These are phyloP conservation scores for Tympanoctomys barrerae DNA, from an alignment of 2,797 vertebrate genomes.

Conservation along the genomic window DNA sequence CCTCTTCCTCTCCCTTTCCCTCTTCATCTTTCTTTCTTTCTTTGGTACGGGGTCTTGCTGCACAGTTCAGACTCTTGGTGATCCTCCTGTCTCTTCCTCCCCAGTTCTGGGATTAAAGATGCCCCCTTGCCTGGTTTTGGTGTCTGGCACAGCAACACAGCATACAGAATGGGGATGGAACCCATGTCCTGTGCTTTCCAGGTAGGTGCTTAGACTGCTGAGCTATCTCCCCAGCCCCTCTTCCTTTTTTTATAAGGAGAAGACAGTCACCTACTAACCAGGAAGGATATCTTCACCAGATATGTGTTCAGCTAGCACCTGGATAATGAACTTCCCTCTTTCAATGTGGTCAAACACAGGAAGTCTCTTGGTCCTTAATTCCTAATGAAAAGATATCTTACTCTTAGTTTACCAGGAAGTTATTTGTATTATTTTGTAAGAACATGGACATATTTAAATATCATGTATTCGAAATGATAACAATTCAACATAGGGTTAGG, in stretches of 20 bases:
- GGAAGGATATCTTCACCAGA: neutral
- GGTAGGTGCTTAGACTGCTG: no score
- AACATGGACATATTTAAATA: conserved; percentile 25
- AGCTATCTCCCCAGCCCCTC: neutral
- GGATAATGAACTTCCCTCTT: neutral
- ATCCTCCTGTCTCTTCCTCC: no score
- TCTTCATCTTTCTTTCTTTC: no score
- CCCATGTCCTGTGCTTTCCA: no score
- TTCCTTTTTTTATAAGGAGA: neutral
- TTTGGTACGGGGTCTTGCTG: no score
- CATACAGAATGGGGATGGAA: no score
- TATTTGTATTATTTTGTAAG: neutral
- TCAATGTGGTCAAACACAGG: neutral
- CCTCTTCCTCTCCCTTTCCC: no score
- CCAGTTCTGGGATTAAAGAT: no score
- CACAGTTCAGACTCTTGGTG: no score
- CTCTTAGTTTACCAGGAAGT: neutral
- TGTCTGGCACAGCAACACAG: no score
- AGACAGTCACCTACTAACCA: neutral
- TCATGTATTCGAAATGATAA: conserved; percentile 2
- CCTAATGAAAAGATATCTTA: neutral
- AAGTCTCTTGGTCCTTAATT: neutral
- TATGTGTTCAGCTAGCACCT: neutral
- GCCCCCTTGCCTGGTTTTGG: no score
- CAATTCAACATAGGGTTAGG: neutral